Evolutionary conservation across 2,113 vertebrate species (phyloP).

Genomic region (Struthidea cinerea): DNA sequence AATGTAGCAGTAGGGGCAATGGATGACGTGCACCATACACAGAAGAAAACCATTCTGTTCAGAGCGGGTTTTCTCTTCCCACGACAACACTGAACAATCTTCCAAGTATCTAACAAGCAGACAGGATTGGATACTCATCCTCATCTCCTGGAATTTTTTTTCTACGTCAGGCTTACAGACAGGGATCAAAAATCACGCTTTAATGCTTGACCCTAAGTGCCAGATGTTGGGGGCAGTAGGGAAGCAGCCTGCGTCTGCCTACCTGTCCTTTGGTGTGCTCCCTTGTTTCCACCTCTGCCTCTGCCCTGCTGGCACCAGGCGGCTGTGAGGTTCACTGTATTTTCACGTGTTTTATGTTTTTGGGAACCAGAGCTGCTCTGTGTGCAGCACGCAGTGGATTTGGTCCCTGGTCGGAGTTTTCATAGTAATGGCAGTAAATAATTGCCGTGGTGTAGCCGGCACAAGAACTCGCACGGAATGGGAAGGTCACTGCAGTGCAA

Average conservation of each 20-base stretch:
- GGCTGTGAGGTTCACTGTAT: background rate
- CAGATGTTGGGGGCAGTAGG: background rate
- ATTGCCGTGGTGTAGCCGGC: background rate
- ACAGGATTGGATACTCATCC: background rate
- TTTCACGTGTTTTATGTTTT: background rate
- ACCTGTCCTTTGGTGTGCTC: background rate
- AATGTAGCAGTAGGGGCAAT: background rate
- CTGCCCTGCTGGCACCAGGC: background rate
- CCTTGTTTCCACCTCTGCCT: background rate
- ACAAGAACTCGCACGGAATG: rapidly evolving
- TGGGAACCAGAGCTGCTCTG: background rate
- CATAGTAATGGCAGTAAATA: background rate
- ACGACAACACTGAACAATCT: background rate
- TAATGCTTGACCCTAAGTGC: background rate
- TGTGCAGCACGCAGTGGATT: background rate
- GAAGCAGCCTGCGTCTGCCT: background rate
- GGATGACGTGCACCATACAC: background rate
- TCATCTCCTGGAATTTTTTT: background rate
- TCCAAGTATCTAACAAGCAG: background rate
- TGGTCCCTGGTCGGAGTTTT: background rate
- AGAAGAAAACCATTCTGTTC: background rate
- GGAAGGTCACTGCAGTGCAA: background rate
- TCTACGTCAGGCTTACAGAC: background rate
- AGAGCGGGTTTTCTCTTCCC: background rate
- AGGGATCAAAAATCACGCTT: background rate